These are phyloP conservation scores for Sebastes iracundus DNA, from an alignment of 2,797 vertebrate species.

Conservation along the genomic window DNA sequence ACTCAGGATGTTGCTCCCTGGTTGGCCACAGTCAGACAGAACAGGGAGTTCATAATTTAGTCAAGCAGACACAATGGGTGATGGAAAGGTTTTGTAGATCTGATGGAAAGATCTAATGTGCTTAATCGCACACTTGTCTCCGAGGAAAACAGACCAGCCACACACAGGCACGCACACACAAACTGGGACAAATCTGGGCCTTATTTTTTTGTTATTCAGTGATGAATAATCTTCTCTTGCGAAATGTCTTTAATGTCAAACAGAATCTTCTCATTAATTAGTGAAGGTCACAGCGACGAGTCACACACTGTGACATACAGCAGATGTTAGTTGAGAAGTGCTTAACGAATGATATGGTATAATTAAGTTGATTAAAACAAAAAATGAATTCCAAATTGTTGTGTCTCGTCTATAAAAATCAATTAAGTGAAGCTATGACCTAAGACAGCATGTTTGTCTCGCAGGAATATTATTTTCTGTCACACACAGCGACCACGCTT, in stretches of 20 bases:
- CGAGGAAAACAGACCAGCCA: constrained; percentile 3
- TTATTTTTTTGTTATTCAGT: constrained; percentile 55
- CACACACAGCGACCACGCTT: constrained; percentile 21
- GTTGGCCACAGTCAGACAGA: constrained; percentile 54
- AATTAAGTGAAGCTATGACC: constrained; percentile 68
- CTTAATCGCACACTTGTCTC: constrained; percentile 43
- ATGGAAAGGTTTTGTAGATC: constrained; percentile 42
- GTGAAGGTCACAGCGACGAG: constrained; percentile 8
- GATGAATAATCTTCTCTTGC: constrained; percentile 47
- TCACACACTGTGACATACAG: constrained; percentile 35
- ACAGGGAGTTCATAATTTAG: constrained; percentile 67
- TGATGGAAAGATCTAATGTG: constrained; percentile 59
- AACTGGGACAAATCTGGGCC: not conserved
- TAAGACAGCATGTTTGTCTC: constrained; percentile 55
- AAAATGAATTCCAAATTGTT: constrained; percentile 59
- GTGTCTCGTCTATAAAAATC: constrained; percentile 68
- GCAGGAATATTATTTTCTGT: constrained; percentile 48
- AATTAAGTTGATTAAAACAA: constrained; percentile 66
- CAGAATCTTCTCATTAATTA: constrained; percentile 59
- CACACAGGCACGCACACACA: constrained; percentile 5
- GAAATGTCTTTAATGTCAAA: constrained; percentile 55
- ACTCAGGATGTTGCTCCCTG: constrained; percentile 57
- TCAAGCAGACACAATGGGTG: constrained; percentile 64
- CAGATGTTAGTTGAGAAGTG: constrained; percentile 66
- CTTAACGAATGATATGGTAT: constrained; percentile 55